Conservation (phyloP, 2,113 vertebrate genomes). For the Speoplatyrhinus poulsoni region DNA sequence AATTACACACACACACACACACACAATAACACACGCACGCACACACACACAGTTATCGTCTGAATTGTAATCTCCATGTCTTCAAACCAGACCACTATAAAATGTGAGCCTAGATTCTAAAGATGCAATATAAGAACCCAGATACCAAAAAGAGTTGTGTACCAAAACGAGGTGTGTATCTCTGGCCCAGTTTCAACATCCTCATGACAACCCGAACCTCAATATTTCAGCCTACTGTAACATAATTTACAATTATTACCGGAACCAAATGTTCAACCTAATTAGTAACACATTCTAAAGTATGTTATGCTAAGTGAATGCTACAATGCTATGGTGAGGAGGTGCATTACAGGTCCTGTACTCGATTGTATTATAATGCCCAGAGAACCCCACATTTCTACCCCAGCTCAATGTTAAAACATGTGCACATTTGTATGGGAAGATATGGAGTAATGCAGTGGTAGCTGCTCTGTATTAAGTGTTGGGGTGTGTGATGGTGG, state of each 20-base stretch:
- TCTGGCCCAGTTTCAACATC: conserved; percentile 22
- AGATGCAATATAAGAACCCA: not conserved
- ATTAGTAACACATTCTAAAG: not conserved
- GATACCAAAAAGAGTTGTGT: not conserved
- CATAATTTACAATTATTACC: not conserved
- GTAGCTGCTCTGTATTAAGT: no score
- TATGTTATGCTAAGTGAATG: not conserved
- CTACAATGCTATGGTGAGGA: not conserved
- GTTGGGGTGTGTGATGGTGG: no score
- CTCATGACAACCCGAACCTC: conserved; percentile 17
- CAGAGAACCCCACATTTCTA: not conserved
- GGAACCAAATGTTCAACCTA: not conserved
- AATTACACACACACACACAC: not conserved
- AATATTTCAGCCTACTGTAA: conserved; percentile 7
- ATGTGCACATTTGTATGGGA: no score
- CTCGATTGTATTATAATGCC: no score
- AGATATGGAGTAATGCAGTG: no score
- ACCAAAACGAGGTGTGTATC: not conserved
- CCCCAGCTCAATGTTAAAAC: no score
- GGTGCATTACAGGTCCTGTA: no score
- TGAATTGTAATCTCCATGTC: no score
- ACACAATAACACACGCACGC: conserved; percentile 4
- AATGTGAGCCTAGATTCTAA: conserved; percentile 7
- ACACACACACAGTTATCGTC: conserved; percentile 3
- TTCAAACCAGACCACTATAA: not conserved